Evolutionary conservation across 2,888 invertebrate species (phyloP).

Genomic region (Chrysodeixis includens): DNA sequence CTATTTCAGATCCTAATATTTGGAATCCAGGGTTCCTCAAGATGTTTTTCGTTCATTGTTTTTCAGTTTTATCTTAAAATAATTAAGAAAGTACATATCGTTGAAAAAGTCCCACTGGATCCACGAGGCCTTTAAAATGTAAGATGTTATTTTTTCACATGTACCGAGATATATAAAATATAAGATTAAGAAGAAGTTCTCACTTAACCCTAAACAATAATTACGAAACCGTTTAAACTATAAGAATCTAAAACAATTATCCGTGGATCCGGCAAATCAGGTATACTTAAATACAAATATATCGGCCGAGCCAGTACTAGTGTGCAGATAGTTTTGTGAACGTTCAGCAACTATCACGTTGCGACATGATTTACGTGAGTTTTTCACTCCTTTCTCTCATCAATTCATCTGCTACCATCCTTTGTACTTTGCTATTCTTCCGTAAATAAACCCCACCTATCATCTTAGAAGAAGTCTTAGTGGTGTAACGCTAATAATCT

Average conservation of each 20-base stretch:
- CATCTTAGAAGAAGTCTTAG: too few relatives aligned
- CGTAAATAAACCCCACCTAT: too few relatives aligned
- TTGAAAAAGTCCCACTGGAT: too few relatives aligned
- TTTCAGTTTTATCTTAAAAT: too few relatives aligned
- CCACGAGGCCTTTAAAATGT: too few relatives aligned
- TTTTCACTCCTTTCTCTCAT: slow-evolving; percentile 1
- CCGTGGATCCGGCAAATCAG: slow-evolving; percentile 36
- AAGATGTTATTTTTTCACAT: too few relatives aligned
- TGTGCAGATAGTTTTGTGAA: slow-evolving; percentile 26
- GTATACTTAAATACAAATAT: slow-evolving; percentile 36
- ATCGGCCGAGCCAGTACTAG: slow-evolving; percentile 31
- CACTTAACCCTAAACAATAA: slow-evolving; percentile 26
- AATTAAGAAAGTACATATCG: too few relatives aligned
- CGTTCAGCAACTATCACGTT: slow-evolving; percentile 41
- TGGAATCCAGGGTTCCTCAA: too few relatives aligned
- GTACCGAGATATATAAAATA: too few relatives aligned
- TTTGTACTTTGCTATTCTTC: not conserved
- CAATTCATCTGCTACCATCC: not conserved
- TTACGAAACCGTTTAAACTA: slow-evolving; percentile 21
- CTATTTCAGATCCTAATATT: too few relatives aligned
- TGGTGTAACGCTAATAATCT: too few relatives aligned
- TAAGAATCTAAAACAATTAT: slow-evolving; percentile 46
- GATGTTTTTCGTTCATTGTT: too few relatives aligned
- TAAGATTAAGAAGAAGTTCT: not conserved
- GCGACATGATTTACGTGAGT: slow-evolving; percentile 67